A percentile compares a stretch with the other conserved stretches of the same genome.
phyloP scores from a whole-genome alignment of 2,888 invertebrate species.

The Athalia cordata region DNA sequence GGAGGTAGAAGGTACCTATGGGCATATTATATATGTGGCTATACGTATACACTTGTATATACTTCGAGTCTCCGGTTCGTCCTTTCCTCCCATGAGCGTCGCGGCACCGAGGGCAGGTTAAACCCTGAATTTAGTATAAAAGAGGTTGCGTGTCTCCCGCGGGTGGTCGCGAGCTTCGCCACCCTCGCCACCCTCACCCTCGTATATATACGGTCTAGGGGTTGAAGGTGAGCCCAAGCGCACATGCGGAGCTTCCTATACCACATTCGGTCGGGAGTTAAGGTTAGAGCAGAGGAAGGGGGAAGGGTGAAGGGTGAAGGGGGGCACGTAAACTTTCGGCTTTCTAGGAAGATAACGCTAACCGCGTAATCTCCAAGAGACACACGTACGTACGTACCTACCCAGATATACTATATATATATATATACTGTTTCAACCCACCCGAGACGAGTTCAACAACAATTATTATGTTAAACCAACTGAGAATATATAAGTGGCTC shows the following conservation, averaged over 20 bases:
- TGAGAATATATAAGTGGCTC: too few relatives aligned
- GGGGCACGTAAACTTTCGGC: conserved; percentile 55
- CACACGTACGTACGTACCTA: conserved; percentile 15
- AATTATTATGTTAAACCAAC: too few relatives aligned
- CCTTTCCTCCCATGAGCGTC: conserved; percentile 53
- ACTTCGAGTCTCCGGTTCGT: background rate
- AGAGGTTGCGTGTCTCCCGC: conserved; percentile 47
- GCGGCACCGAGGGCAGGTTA: conserved; percentile 49
- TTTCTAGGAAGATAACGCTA: conserved; percentile 15
- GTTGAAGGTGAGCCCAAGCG: conserved; percentile 56
- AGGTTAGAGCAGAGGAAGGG: too few relatives aligned
- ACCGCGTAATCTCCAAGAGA: conserved; percentile 34
- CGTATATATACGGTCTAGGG: conserved; percentile 57
- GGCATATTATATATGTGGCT: background rate
- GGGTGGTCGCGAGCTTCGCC: conserved; percentile 14
- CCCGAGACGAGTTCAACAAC: too few relatives aligned
- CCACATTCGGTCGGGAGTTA: background rate
- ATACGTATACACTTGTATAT: background rate
- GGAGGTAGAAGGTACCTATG: conserved; percentile 17
- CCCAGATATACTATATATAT: background rate
- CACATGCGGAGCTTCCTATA: background rate
- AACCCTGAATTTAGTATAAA: conserved; percentile 57
- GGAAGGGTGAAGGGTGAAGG: conserved; percentile 23
- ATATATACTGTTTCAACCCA: too few relatives aligned
- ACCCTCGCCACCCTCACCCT: conserved; percentile 41